phyloP scores from a whole-genome alignment of 2,888 invertebrate species.

The Pasiphila rectangulata region DNA sequence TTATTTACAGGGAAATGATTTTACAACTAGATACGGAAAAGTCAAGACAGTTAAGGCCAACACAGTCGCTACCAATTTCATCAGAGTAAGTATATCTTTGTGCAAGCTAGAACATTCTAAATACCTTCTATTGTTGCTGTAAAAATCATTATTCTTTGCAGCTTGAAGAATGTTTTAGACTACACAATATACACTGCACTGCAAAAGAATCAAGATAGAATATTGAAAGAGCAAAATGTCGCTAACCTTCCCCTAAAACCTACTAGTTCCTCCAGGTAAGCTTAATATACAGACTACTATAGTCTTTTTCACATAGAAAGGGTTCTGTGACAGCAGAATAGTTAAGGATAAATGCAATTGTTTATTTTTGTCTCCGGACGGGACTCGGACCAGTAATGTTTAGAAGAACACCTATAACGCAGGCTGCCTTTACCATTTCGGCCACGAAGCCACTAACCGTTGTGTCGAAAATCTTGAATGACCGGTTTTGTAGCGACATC shows the following conservation, averaged over 20 bases:
- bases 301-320: too few species aligned
- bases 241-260: conserved; percentile 26
- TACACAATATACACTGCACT: conserved; percentile 30
- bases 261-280: conserved; percentile 29
- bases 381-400: too few species aligned
- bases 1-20: conserved; percentile 37
- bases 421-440: too few species aligned
- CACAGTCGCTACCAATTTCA: conserved; percentile 67
- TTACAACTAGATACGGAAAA: conserved; percentile 68
- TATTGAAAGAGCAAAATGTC: conserved; percentile 29
- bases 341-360: too few species aligned
- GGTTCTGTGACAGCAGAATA: too few species aligned
- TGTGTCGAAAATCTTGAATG: too few species aligned
- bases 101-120: not conserved
- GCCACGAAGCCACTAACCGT: too few species aligned
- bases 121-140: not conserved
- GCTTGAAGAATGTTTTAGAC: conserved; percentile 30
- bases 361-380: too few species aligned
- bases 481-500: too few species aligned
- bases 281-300: not conserved
- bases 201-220: conserved; percentile 29
- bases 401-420: too few species aligned
- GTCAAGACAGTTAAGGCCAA: conserved; percentile 67
- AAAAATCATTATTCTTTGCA: conserved; percentile 18
- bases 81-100: conserved; percentile 25